A percentile compares a stretch with the other conserved stretches of the same genome.
Evolutionary conservation across 2,888 invertebrate species (phyloP).

Genomic region (Cartodere bifasciata): DNA sequence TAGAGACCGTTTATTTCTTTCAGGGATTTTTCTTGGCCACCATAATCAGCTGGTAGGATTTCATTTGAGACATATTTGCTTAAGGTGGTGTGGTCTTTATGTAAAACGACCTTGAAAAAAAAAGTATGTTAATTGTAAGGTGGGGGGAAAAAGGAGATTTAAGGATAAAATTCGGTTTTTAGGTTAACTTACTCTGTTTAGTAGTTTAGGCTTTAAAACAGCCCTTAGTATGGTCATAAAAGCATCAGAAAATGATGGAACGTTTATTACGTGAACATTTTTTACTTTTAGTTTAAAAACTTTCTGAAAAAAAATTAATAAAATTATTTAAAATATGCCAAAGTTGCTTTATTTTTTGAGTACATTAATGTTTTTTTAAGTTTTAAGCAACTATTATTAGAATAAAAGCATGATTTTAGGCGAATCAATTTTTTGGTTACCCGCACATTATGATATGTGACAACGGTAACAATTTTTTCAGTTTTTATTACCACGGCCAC

Average conservation of each 20-base stretch:
- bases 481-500: no score
- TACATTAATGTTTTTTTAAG: no score
- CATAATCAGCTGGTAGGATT: conserved; percentile 22
- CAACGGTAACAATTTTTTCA: no score
- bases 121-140: no score
- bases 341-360: no score
- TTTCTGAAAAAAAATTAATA: conserved; percentile 33
- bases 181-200: conserved; percentile 28
- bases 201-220: conserved; percentile 34
- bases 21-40: conserved; percentile 31
- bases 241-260: conserved; percentile 28
- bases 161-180: background rate
- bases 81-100: conserved; percentile 15
- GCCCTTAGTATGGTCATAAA: conserved; percentile 32
- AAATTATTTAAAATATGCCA: no score
- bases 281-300: conserved; percentile 35
- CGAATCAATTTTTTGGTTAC: no score
- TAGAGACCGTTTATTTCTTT: conserved; percentile 43
- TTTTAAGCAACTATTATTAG: no score
- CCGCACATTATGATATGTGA: no score
- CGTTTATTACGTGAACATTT: conserved; percentile 36
- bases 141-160: background rate
- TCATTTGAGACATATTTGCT: conserved; percentile 16
- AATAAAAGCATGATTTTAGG: no score
- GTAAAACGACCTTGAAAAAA: conserved; percentile 20